phyloP scores from a whole-genome alignment of 2,797 vertebrate genomes.

The Coracias cyanogaster region DNA sequence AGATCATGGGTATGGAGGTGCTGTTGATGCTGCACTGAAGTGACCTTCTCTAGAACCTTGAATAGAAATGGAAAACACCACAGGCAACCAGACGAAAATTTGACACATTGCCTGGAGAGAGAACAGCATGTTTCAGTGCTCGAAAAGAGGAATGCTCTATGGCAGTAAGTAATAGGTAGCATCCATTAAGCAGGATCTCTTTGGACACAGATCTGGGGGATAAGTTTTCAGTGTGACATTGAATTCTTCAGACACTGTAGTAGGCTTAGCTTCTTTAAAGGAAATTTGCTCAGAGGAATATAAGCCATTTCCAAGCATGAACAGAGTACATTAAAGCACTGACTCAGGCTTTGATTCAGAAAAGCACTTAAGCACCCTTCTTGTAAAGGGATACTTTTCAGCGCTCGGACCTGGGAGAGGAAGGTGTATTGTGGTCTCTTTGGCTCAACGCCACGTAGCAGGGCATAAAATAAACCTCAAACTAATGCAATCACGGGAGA shows the following conservation, averaged over 20 bases:
- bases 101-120: conserved; percentile 42
- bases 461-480: conserved; percentile 54
- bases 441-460: not conserved
- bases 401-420: conserved; percentile 1
- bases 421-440: conserved; percentile 55
- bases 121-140: conserved; percentile 52
- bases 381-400: conserved; percentile 60
- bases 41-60: conserved; percentile 58
- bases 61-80: conserved; percentile 51
- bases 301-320: conserved; percentile 64
- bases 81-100: not conserved
- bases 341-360: conserved; percentile 73
- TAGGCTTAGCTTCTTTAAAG: conserved; percentile 52
- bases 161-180: conserved; percentile 59
- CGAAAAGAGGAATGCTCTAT: conserved; percentile 1
- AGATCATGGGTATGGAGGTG: not conserved
- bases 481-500: conserved; percentile 44
- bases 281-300: conserved; percentile 61
- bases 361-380: conserved; percentile 73
- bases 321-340: conserved; percentile 60
- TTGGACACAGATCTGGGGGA: conserved; percentile 57
- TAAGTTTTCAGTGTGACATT: conserved; percentile 68
- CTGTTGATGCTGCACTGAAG: conserved; percentile 27
- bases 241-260: conserved; percentile 68
- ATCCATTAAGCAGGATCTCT: conserved; percentile 67